A percentile compares a stretch with the other conserved stretches of the same genome.
Conservation (phyloP, 2,888 invertebrate species). For the Hymenopus coronatus region DNA sequence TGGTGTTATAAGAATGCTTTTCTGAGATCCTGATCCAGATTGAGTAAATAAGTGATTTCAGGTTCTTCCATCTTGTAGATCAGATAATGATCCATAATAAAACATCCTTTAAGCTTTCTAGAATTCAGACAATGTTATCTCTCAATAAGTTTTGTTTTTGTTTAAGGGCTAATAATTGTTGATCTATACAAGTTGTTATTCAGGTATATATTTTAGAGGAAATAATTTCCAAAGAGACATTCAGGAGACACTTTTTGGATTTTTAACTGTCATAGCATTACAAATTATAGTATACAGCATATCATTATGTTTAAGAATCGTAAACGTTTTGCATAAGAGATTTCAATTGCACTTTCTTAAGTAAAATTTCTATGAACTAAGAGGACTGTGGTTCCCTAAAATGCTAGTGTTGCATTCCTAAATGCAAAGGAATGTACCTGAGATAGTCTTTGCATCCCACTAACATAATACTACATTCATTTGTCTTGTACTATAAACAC, state of each 20-base stretch:
- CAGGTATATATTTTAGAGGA: background rate
- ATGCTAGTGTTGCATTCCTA: background rate
- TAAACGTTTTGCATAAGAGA: background rate
- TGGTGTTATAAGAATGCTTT: background rate
- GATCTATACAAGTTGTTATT: background rate
- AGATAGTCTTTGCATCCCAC: slow-evolving; percentile 11
- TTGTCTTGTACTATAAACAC: slow-evolving; percentile 13
- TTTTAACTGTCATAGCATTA: background rate
- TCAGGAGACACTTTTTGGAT: background rate
- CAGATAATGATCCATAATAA: background rate
- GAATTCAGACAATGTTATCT: background rate
- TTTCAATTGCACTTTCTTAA: slow-evolving; percentile 1
- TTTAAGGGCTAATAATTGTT: background rate
- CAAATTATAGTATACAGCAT: background rate
- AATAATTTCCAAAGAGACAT: background rate
- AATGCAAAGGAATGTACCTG: slow-evolving; percentile 16
- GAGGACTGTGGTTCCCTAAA: slow-evolving; percentile 1
- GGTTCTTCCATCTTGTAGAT: background rate
- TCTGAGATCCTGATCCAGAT: background rate
- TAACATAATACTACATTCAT: slow-evolving; percentile 9
- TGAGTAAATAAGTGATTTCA: background rate
- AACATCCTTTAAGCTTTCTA: background rate
- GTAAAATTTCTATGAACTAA: background rate
- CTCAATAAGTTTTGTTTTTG: background rate
- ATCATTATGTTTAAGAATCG: background rate